These are phyloP conservation scores for Chrysolina americana DNA, from an alignment of 2,888 invertebrate species.

Conservation along the genomic window DNA sequence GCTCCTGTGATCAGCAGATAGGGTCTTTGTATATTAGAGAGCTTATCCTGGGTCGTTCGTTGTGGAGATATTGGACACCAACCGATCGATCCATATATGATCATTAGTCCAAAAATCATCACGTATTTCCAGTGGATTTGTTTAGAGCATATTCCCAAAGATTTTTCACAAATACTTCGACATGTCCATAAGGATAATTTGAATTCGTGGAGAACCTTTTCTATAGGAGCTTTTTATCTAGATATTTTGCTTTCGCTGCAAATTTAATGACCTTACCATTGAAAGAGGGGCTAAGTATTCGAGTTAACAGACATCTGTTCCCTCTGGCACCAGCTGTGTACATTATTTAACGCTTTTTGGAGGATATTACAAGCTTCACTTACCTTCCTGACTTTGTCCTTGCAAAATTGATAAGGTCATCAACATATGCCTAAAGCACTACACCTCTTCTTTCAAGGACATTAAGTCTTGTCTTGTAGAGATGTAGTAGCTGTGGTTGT, in stretches of 20 bases:
- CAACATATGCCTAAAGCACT: no score
- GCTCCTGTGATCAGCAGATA: no score
- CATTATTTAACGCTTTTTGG: no score
- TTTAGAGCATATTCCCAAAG: background rate
- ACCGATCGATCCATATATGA: no score
- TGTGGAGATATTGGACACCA: no score
- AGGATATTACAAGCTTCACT: no score
- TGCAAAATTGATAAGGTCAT: no score
- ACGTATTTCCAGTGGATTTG: constrained; percentile 12
- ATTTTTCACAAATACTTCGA: constrained; percentile 8
- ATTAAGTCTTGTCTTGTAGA: background rate
- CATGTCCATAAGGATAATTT: background rate
- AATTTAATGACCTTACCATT: background rate
- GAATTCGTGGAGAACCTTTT: background rate
- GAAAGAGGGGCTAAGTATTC: background rate
- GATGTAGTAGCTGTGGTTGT: background rate
- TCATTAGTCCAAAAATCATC: no score
- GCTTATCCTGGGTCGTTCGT: no score
- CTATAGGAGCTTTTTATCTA: background rate
- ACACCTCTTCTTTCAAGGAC: background rate
- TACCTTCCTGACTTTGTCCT: no score
- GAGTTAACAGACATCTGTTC: background rate
- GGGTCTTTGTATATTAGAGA: no score
- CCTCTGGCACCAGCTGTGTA: background rate
- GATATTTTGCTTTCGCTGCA: background rate